Base-by-base conservation (phyloP, 2,888 invertebrate genomes). In the Octodonta nipae region DNA sequence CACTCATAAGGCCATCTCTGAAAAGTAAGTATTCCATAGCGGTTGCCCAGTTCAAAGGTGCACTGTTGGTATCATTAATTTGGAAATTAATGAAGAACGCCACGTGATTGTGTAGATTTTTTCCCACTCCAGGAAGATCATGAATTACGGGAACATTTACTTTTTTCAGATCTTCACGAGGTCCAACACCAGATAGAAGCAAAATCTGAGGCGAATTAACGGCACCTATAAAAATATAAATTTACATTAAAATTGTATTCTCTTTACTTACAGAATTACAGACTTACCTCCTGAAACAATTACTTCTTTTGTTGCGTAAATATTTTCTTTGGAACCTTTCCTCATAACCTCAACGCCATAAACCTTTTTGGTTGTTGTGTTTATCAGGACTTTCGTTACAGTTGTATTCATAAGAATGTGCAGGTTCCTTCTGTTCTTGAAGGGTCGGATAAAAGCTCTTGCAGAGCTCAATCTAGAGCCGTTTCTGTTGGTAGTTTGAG, bases 191-290 rank as follows among this genome's bases (percentile, higher is more conserved):
- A 43, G 91, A 91, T 25, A 91, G 70, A 51, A 93, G 70, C 8
- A 96, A 72, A 28, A 96, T 66, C 56, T 96, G 95, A 0, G 95
- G 93, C 0, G 92, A 85, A 44, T 88, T 93, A 1, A 96, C 84
- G 7, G 95, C 84, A 1, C 95, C 60, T 59, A 22, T 22, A 4
- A 22, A 22, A 22, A 10, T 20, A 20, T 6, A 4, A 22, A 3
- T 22, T 22, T 22, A 2, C 22, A 22, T 3, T 11, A 22, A 22
- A 22, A 22, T 2, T 10, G 3, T 4, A 11, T 22, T 11, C 6
- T 26, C 11, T n/a, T n/a, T 26, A 22, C 2, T 10, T 3, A 22
- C 11, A 22, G 11, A n/a, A n/a, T n/a, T n/a, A n/a, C n/a, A n/a
- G n/a, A n/a, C 5, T 43, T 41, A 58, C 60, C 70, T 52, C 68